Conservation (phyloP, 2,888 invertebrate genomes). For the Eilema caniola region DNA sequence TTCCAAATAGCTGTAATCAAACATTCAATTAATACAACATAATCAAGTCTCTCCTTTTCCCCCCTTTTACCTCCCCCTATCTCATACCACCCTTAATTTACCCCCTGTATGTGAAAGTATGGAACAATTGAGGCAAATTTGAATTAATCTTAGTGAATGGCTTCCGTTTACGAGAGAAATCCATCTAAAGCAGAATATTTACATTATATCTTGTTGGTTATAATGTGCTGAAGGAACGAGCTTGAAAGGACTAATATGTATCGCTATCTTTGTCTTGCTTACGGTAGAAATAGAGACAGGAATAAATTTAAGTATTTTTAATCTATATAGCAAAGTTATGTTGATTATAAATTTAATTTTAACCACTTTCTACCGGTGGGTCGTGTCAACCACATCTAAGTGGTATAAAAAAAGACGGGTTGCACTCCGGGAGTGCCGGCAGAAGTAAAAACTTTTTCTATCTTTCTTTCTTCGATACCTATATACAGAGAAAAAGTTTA, state of each 20-base stretch:
- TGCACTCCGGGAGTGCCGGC: too few species aligned
- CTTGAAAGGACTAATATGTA: background rate
- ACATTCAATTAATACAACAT: conserved; percentile 39
- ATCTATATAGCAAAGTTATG: too few species aligned
- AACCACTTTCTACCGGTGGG: too few species aligned
- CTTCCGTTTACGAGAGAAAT: background rate
- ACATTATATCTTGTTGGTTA: background rate
- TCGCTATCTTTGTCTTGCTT: background rate
- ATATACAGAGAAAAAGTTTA: too few species aligned
- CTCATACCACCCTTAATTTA: conserved; percentile 5
- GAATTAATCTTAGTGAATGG: conserved; percentile 20
- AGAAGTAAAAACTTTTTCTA: too few species aligned
- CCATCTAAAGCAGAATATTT: background rate
- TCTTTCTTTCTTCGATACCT: too few species aligned
- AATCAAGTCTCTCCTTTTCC: conserved; percentile 25
- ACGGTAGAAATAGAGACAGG: background rate
- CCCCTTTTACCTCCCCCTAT: background rate
- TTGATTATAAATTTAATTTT: too few species aligned
- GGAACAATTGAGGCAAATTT: conserved; percentile 22
- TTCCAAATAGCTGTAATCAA: conserved; percentile 40
- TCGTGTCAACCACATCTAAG: too few species aligned
- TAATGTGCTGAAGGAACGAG: background rate
- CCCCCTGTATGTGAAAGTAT: conserved; percentile 14
- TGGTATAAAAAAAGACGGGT: too few species aligned
- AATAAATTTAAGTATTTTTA: too few species aligned